Percentiles rank a stretch among this genome's conserved stretches.
Conservation (phyloP, 2,797 vertebrate species). For the Thunnus albacares region DNA sequence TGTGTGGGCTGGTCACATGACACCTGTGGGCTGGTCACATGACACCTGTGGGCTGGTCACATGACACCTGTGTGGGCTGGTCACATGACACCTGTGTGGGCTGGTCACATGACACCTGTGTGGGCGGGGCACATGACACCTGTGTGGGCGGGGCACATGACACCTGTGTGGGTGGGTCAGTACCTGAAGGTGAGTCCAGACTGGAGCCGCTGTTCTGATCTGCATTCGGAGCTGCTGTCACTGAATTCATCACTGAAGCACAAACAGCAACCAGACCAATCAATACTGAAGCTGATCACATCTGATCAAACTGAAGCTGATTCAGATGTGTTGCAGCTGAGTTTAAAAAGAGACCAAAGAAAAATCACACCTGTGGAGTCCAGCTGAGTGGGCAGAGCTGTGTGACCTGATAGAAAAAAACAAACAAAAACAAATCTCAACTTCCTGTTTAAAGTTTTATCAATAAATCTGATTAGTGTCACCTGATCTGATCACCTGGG, state of each 20-base stretch:
- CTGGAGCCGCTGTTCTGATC: conserved; percentile 42
- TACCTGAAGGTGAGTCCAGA: conserved; percentile 72
- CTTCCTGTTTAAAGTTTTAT: background rate
- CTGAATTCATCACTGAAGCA: conserved; percentile 58
- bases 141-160: too few species aligned
- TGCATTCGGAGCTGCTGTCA: conserved; percentile 39
- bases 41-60: too few species aligned
- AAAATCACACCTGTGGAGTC: conserved; percentile 68
- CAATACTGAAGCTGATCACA: background rate
- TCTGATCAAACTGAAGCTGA: background rate
- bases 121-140: too few species aligned
- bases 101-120: too few species aligned
- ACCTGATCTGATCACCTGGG: too few species aligned
- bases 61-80: too few species aligned
- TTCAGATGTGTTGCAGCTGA: background rate
- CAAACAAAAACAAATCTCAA: background rate
- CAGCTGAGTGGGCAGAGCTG: conserved; percentile 64
- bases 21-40: too few species aligned
- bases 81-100: too few species aligned
- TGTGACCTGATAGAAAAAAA: conserved; percentile 63
- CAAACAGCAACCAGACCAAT: background rate
- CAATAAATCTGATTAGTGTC: too few species aligned
- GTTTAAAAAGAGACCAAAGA: background rate
- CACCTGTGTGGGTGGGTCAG: background rate
- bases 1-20: too few species aligned